A percentile compares a stretch with the other conserved stretches of the same genome.
Conservation (phyloP, 2,888 invertebrate species). For the Protonemura montana region DNA sequence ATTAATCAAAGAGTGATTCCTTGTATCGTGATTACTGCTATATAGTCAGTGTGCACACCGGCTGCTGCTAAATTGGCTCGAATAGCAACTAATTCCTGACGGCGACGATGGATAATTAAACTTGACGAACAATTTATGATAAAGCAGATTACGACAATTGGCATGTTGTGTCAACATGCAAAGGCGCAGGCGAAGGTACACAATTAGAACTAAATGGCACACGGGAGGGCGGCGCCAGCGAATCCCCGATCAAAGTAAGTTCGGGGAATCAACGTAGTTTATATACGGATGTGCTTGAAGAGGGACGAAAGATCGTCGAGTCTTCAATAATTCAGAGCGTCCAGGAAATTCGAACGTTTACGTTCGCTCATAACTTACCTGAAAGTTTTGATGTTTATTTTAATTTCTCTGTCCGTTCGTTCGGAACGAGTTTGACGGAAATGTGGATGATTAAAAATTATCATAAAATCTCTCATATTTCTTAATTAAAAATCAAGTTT, state of each 20-base stretch:
- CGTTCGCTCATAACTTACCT: background rate
- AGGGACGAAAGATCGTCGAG: too few species aligned
- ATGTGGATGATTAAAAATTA: slow-evolving; percentile 24
- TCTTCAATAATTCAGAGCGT: too few species aligned
- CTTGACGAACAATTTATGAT: slow-evolving; percentile 18
- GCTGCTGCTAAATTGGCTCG: background rate
- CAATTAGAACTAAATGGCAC: background rate
- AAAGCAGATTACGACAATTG: slow-evolving; percentile 19
- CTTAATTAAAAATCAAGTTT: slow-evolving; percentile 37
- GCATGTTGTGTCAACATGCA: slow-evolving; percentile 8
- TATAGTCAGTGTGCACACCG: background rate
- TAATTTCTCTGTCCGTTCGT: background rate
- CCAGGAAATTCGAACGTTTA: too few species aligned
- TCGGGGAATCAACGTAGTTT: too few species aligned
- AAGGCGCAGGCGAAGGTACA: background rate
- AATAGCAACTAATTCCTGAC: background rate
- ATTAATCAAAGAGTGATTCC: background rate
- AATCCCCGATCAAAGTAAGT: background rate
- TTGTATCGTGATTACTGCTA: background rate
- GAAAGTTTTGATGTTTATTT: background rate
- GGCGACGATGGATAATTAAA: background rate
- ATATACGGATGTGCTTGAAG: too few species aligned
- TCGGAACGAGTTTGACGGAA: background rate
- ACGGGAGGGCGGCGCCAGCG: background rate
- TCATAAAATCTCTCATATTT: slow-evolving; percentile 38